Base-by-base conservation (phyloP, 2,797 vertebrate species). In the Sciurus vulgaris region DNA sequence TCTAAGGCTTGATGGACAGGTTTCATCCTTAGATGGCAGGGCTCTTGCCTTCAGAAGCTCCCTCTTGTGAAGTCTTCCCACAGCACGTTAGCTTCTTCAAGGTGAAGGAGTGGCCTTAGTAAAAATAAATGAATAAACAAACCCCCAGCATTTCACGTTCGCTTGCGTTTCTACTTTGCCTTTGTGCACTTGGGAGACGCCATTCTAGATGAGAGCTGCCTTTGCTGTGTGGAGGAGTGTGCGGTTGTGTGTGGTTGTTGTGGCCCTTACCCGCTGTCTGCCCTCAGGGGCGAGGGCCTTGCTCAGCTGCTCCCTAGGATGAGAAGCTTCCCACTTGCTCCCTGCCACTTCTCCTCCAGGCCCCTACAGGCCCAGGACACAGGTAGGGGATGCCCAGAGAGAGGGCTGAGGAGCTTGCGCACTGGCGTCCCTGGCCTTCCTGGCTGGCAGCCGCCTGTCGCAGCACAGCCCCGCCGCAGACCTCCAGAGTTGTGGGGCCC, bases 401-500 rank as follows among this genome's bases (percentile, higher is more conserved):
- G 72, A 73, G 54, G 6, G 2, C n/a, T 24, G 44, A 18, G 44
- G 14, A 17, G 18, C 33, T 4, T 11, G 14, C 5, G 2, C 49
- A 70, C 14, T 20, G 51, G 88, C 24, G 2, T 47, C 59, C 20
- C 24, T 61, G 24, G 59, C 59, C 59, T 61, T 61, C 15, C 76
- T 63, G 61, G 41, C 63, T 3, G 0, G 30, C 59, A 28, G 18
- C 88, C 47, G 35, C 70, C 44, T 59, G 11, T 93, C 86, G 86
- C 74, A 35, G 73, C 83, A 33, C n/a, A 59, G n/a, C 79, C 74
- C 61, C 2, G 0, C 70, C 20, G 26, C n/a, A 81, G 91, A 86
- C 61, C 89, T 94, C 95, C 92, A 65, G 93, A 84, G 84, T 84
- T 0, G 28, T 1, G n/a, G 91, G 47, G 13, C 81, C 70, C n/a